These are phyloP conservation scores for Elmis aenea DNA, from an alignment of 2,888 invertebrate genomes.

Conservation along the genomic window DNA sequence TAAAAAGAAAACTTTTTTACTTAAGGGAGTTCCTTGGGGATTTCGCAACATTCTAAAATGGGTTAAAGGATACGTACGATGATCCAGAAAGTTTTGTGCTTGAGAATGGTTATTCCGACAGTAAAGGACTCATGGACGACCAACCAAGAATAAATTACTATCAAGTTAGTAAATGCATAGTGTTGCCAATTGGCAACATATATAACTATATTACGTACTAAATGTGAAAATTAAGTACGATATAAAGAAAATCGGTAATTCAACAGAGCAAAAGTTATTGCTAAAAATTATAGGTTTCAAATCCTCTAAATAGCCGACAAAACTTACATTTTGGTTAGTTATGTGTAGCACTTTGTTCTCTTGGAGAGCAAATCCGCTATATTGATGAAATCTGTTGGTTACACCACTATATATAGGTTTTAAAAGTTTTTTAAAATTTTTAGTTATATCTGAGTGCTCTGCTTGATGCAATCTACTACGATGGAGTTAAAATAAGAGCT, in stretches of 20 bases:
- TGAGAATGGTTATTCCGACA: slow-evolving; percentile 57
- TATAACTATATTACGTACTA: no score
- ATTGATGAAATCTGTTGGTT: no score
- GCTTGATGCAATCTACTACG: slow-evolving; percentile 1
- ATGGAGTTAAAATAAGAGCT: slow-evolving; percentile 1
- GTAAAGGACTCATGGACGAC: slow-evolving; percentile 2
- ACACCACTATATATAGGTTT: no score
- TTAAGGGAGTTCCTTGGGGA: slow-evolving; percentile 52
- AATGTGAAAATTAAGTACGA: no score
- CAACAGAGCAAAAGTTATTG: no score
- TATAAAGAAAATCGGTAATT: no score
- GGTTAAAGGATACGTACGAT: slow-evolving; percentile 55
- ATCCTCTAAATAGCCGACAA: no score
- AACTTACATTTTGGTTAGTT: no score
- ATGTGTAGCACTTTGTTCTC: no score
- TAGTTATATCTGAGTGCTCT: slow-evolving; percentile 1
- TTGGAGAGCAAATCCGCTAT: no score
- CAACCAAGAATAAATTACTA: slow-evolving; percentile 1
- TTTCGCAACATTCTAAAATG: slow-evolving; percentile 60
- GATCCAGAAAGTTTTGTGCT: slow-evolving; percentile 56
- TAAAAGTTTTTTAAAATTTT: slow-evolving; percentile 1
- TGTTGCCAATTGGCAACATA: no score
- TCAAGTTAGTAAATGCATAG: slow-evolving; percentile 1
- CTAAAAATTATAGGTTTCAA: no score
- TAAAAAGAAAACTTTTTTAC: neutral